A percentile compares a stretch with the other conserved stretches of the same genome.
Conservation (phyloP, 2,888 invertebrate genomes). For the Monopis laevigella region DNA sequence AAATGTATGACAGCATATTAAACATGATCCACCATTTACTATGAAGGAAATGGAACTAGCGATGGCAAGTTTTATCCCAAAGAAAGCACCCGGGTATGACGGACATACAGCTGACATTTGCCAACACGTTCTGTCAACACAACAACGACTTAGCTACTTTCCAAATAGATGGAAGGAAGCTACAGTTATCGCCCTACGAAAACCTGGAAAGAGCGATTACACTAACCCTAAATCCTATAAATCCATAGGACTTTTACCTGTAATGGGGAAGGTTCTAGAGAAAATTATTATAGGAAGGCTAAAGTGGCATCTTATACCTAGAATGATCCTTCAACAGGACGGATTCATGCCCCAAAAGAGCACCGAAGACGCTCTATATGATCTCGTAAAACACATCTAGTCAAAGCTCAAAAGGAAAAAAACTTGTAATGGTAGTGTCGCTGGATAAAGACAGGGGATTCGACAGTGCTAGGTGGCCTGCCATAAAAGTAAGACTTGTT, state of each 20-base stretch:
- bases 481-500: conserved; percentile 16
- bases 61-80: conserved; percentile 14
- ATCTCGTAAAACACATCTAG: conserved; percentile 9
- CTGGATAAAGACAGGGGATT: conserved; percentile 27
- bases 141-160: conserved; percentile 7
- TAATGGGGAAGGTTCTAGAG: conserved; percentile 15
- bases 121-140: neutral
- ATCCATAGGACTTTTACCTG: conserved; percentile 15
- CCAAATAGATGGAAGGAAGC: conserved; percentile 17
- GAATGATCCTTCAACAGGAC: conserved; percentile 15
- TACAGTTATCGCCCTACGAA: neutral
- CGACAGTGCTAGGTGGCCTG: conserved; percentile 27
- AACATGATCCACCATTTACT: conserved; percentile 15
- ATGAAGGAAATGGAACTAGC: conserved; percentile 5
- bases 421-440: conserved; percentile 16
- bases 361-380: conserved; percentile 20
- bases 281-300: conserved; percentile 17
- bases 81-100: conserved; percentile 18
- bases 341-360: conserved; percentile 20
- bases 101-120: conserved; percentile 18
- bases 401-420: conserved; percentile 9
- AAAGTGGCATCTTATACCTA: conserved; percentile 16
- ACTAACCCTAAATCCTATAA: conserved; percentile 14
- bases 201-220: conserved; percentile 11
- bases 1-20: neutral